These are phyloP conservation scores for Reinhardtius hippoglossoides DNA, from an alignment of 2,113 vertebrate species.

Conservation along the genomic window DNA sequence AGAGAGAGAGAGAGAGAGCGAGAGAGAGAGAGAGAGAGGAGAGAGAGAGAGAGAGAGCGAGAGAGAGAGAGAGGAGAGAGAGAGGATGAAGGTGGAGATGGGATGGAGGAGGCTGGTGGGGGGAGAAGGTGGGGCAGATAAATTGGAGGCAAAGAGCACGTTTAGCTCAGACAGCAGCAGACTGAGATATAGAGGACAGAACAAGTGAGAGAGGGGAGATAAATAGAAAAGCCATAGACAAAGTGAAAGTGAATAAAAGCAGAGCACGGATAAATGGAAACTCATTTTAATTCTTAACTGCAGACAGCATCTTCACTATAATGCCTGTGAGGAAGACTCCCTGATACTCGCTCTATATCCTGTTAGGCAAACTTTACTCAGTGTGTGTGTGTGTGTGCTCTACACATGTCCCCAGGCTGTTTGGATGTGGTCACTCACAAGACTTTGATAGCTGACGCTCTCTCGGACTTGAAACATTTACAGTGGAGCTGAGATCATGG, in stretches of 20 bases:
- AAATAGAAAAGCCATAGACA: conserved; percentile 38
- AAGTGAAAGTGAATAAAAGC: conserved; percentile 39
- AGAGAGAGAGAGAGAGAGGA: background rate
- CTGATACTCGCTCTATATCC: conserved; percentile 26
- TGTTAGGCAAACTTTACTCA: conserved; percentile 12
- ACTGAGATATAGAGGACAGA: conserved; percentile 33
- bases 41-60: conserved; percentile 8
- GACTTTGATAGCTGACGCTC: conserved; percentile 43
- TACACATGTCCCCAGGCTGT: conserved; percentile 43
- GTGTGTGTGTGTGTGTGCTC: conserved; percentile 14
- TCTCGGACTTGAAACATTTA: conserved; percentile 44
- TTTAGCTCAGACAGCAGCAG: conserved; percentile 32
- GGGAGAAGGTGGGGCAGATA: conserved; percentile 31
- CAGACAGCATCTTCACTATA: conserved; percentile 4
- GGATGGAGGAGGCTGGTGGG: background rate
- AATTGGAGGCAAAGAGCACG: conserved; percentile 46
- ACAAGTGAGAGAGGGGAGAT: conserved; percentile 22
- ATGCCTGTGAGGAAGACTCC: conserved; percentile 2
- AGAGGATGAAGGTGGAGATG: conserved; percentile 39
- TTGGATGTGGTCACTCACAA: conserved; percentile 41
- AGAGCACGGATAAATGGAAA: conserved; percentile 16
- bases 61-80: background rate
- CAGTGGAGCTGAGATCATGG: conserved; percentile 38
- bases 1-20: conserved; percentile 14
- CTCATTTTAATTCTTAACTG: conserved; percentile 31